A percentile compares a stretch with the other conserved stretches of the same genome.
These are phyloP conservation scores for Acrocephalus scirpaceus DNA, from an alignment of 2,797 vertebrate genomes.

Conservation along the genomic window DNA sequence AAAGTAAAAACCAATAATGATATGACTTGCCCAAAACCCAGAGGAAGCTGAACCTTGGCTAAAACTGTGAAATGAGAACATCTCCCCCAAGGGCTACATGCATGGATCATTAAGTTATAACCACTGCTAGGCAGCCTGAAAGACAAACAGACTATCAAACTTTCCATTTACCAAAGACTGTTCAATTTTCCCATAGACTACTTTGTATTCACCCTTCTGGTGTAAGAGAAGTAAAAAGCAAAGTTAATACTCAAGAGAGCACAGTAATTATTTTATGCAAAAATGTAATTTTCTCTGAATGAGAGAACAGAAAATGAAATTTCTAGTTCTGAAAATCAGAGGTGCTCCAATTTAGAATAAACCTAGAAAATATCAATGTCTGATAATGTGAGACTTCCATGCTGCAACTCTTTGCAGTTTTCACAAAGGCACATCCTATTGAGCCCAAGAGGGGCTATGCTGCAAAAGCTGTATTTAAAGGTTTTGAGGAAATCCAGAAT, in stretches of 20 bases:
- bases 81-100: not conserved
- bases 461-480: not conserved
- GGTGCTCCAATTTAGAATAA: not conserved
- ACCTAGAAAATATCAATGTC: not conserved
- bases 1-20: not conserved
- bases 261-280: not conserved
- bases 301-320: not conserved
- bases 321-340: not conserved
- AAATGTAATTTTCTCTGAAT: not conserved
- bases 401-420: not conserved
- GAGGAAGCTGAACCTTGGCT: not conserved
- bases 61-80: conserved; percentile 12
- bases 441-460: not conserved
- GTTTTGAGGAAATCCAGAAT: not conserved
- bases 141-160: not conserved
- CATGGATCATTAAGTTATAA: not conserved
- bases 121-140: not conserved
- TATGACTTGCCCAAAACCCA: not conserved
- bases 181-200: not conserved
- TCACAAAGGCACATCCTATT: not conserved
- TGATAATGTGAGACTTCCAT: not conserved
- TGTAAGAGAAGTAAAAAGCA: not conserved
- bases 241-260: not conserved
- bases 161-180: not conserved
- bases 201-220: not conserved